phyloP scores from a whole-genome alignment of 2,797 vertebrate species.

The Acanthurus leucopareius region DNA sequence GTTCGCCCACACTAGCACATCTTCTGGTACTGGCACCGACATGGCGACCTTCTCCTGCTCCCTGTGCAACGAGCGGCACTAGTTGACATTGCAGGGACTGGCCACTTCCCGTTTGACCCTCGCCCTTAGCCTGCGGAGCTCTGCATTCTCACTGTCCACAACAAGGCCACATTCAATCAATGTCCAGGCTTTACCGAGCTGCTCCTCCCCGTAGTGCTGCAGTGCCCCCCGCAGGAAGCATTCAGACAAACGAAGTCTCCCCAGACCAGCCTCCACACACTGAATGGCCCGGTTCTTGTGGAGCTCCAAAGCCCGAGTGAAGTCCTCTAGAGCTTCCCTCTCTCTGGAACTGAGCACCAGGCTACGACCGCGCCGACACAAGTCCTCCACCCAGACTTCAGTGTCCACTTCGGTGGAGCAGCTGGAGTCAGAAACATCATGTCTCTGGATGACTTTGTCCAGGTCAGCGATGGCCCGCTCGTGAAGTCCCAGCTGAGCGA shows the following conservation, averaged over 20 bases:
- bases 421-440: slow-evolving; percentile 28
- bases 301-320: slow-evolving; percentile 86
- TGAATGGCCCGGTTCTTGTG: slow-evolving; percentile 79
- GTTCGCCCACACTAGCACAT: background rate
- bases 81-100: slow-evolving; percentile 90
- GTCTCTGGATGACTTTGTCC: slow-evolving; percentile 84
- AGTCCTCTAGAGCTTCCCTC: slow-evolving; percentile 86
- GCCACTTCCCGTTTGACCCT: slow-evolving; percentile 88
- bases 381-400: slow-evolving; percentile 81
- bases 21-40: slow-evolving; percentile 22
- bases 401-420: slow-evolving; percentile 50
- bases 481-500: slow-evolving; percentile 84
- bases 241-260: slow-evolving; percentile 77
- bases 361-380: slow-evolving; percentile 88
- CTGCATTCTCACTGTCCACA: slow-evolving; percentile 83
- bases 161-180: slow-evolving; percentile 87
- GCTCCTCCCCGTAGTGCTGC: slow-evolving; percentile 81
- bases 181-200: slow-evolving; percentile 87
- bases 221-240: slow-evolving; percentile 85
- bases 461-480: slow-evolving; percentile 87
- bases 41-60: background rate
- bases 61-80: slow-evolving; percentile 40
- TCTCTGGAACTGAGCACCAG: slow-evolving; percentile 84
- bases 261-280: slow-evolving; percentile 81
- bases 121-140: slow-evolving; percentile 88